Percentiles rank a stretch among this genome's conserved stretches.
Conservation (phyloP, 2,888 invertebrate genomes). For the Pseudococcus longispinus region DNA sequence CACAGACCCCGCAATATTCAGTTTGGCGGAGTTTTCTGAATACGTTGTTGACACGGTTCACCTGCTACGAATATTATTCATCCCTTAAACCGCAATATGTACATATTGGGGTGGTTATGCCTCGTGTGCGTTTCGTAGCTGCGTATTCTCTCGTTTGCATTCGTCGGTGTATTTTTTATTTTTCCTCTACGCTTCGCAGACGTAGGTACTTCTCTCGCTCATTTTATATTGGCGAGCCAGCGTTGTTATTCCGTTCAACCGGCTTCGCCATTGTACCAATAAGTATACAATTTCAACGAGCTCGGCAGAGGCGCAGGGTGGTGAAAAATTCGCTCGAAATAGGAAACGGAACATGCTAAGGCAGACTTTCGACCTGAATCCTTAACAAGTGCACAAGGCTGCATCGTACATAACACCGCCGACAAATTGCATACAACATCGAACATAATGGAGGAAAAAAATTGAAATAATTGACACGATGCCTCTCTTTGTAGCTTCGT, state of each 20-base stretch:
- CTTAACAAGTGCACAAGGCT: constrained; percentile 23
- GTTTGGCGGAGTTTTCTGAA: constrained; percentile 49
- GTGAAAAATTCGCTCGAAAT: background rate
- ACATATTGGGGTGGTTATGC: constrained; percentile 30
- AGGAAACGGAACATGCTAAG: background rate
- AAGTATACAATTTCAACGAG: background rate
- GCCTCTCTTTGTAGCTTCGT: background rate
- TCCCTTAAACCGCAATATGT: constrained; percentile 54
- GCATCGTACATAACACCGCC: background rate
- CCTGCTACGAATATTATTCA: constrained; percentile 53
- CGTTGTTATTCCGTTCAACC: constrained; percentile 8
- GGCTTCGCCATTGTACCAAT: background rate
- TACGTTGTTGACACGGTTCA: constrained; percentile 56
- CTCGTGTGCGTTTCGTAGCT: background rate
- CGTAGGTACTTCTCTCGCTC: background rate
- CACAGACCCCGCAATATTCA: constrained; percentile 2
- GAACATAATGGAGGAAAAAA: background rate
- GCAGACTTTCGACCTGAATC: constrained; percentile 11
- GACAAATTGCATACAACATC: background rate
- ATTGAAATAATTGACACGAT: background rate
- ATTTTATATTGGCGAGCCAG: background rate
- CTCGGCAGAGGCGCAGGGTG: no score
- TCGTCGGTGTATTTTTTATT: background rate
- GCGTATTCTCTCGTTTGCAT: background rate
- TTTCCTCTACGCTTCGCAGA: background rate